Evolutionary conservation across 2,113 vertebrate species (phyloP), one percentile per base, ranked within the genome.

Genomic region (Oreamnos americanus): DNA sequence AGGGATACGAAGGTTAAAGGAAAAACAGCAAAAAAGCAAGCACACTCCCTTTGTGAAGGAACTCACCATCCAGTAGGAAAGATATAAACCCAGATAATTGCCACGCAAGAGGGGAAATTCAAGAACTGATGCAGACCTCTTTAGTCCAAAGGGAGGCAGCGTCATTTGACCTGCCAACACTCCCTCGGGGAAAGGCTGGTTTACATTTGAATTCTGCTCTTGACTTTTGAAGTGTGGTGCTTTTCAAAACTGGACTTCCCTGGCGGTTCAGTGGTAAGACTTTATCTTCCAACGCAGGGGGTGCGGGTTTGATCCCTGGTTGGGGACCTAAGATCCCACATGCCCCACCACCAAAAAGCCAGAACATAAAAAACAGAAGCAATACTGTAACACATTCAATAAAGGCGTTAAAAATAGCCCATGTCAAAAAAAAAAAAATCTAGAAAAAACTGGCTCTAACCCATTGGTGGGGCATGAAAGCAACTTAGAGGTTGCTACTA

Each of bases 151-250:
- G 60, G 58, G 36, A 55, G 64, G 0, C 0, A 6, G 82, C 3
- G 0, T 7, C 12, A 1, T 49, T 0, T 10, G 57, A 39, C 57
- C 49, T 47, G 14, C 15, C 33, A 5, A 7, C 57, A 25, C 7
- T 43, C 57, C 49, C 47, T 83, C 6, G 13, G 60, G 82, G 45
- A 91, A 16, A 47, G 60, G 60, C 58, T 28, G 28, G 58, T 45
- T 62, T n/a, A 1, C n/a, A 2, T 7, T 14, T 7, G 64, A 76
- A 26, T 25, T 51, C 5, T 45, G 45, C 60, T 36, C 28, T 39
- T 26, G 79, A 36, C 85, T 28, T 64, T 6, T 28, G 6, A 55
- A 58, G 39, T 21, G 47, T 11, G 28, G n/a, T 43, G 16, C 16
- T 51, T 58, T 58, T 57, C 19, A 23, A 64, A 81, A 13, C 23